Base-by-base conservation (phyloP, 2,888 invertebrate genomes). In the Drosophila barbarae region DNA sequence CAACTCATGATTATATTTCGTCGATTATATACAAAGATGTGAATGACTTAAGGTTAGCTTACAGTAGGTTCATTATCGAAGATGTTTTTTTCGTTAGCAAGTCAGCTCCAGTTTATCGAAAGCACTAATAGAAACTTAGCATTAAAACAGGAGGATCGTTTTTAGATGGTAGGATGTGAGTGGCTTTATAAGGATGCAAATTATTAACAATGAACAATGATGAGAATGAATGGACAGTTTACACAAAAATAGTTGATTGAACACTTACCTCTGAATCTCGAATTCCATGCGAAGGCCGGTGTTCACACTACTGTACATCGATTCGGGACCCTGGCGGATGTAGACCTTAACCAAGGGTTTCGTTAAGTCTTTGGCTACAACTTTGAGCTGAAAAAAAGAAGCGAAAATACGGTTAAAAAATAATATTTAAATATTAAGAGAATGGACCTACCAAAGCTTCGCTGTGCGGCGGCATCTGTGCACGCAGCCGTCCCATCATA, bases 201-300 rank as follows among this genome's bases (percentile, higher is more conserved):
- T 54, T 35, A 18, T 8, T 59, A 61, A 50, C 21, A 58, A 39
- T 59, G 60, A 42, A 23, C 15, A 42, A 52, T 23, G 23, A 23
- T 59, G 39, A 39, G 35, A 35, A 39, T 52, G 28, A 46, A 28
- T 46, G 23, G n/a, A 47, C 57, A 34, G 9, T 32, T 47, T 38
- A 36, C 9, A 28, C 2, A 32, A 12, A 5, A n/a, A 26, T 10
- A 26, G 3, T 21, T 12, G 12, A 15, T 21, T 18, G 8, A 12
- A 18, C 51, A 72, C 77, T 69, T 70, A 88, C 88, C 90, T 90
- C 72, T 91, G 88, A 63, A 90, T 87, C 67, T 93, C 92, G 73
- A 91, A 90, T 81, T 94, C 93, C 80, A 93, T 90, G 35, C 91
- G 89, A 46, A 95, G 91, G 13, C 93, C 92, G 80, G 93, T 93